phyloP scores from a whole-genome alignment of 2,113 vertebrate genomes.

The Chroicocephalus ridibundus region DNA sequence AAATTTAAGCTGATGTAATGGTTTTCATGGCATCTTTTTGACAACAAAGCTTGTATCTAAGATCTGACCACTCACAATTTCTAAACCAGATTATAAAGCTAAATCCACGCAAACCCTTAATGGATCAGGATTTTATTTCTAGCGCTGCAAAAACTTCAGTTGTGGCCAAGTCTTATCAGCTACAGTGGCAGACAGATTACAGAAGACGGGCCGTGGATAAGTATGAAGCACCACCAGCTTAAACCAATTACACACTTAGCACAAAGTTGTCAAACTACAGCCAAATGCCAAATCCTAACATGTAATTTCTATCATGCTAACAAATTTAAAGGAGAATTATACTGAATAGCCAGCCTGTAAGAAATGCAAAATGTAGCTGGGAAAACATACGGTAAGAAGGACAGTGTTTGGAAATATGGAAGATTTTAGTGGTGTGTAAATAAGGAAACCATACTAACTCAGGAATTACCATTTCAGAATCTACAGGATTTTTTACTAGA shows the following conservation, averaged over 20 bases:
- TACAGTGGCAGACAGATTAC: constrained; percentile 77
- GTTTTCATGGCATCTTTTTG: neutral
- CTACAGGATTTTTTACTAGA: neutral
- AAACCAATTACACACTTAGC: constrained; percentile 78
- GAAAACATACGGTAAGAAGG: neutral
- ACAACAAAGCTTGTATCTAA: constrained; percentile 76
- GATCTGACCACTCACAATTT: constrained; percentile 83
- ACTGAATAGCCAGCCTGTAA: neutral
- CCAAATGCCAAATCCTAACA: constrained; percentile 61
- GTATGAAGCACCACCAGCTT: constrained; percentile 60
- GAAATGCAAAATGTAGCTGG: neutral
- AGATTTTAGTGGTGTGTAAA: neutral
- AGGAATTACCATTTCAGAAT: neutral
- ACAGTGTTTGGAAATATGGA: neutral
- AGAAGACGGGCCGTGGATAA: constrained; percentile 68
- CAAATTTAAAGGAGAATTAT: neutral
- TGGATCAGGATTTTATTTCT: constrained; percentile 85
- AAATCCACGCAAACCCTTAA: constrained; percentile 84
- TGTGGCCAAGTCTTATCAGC: constrained; percentile 77
- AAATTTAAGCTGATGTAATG: constrained; percentile 15
- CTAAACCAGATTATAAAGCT: constrained; percentile 87
- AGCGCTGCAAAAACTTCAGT: constrained; percentile 73
- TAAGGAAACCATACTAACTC: neutral
- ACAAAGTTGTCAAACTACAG: constrained; percentile 66
- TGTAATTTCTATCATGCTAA: neutral